Conservation (phyloP, 1,140 invertebrate genomes). For the Mercenaria mercenaria region DNA sequence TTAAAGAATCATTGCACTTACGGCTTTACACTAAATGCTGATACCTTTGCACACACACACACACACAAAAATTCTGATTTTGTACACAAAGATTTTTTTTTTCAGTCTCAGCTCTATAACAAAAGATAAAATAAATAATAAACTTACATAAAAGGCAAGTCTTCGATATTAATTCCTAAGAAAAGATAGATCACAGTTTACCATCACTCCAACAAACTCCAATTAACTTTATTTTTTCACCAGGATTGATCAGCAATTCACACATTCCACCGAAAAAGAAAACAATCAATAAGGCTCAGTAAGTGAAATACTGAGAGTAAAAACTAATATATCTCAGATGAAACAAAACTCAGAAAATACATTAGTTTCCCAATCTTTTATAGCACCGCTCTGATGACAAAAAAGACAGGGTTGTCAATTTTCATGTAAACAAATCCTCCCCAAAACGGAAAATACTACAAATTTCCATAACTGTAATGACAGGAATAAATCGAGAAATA, state of each 20-base stretch:
- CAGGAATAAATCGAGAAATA: not conserved
- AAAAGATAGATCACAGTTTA: not conserved
- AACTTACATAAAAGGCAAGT: too few species aligned
- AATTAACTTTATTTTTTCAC: not conserved
- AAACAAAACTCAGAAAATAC: not conserved
- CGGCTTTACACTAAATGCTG: too few species aligned
- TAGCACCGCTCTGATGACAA: not conserved
- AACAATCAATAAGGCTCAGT: conserved; percentile 3
- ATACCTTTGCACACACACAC: too few species aligned
- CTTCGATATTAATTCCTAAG: too few species aligned
- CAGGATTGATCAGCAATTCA: conserved; percentile 5
- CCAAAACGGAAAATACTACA: not conserved
- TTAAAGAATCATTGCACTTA: too few species aligned
- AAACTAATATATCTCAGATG: not conserved
- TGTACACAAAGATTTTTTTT: too few species aligned
- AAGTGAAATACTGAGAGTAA: not conserved
- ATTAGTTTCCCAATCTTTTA: not conserved
- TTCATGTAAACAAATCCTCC: not conserved
- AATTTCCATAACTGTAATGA: conserved; percentile 15
- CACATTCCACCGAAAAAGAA: not conserved
- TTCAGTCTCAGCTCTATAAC: too few species aligned
- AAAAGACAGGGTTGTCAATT: not conserved
- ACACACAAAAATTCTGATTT: too few species aligned
- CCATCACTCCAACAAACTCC: not conserved
- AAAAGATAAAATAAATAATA: too few species aligned